These are phyloP conservation scores for Anguilla rostrata DNA, from an alignment of 2,113 vertebrate genomes.

Conservation along the genomic window DNA sequence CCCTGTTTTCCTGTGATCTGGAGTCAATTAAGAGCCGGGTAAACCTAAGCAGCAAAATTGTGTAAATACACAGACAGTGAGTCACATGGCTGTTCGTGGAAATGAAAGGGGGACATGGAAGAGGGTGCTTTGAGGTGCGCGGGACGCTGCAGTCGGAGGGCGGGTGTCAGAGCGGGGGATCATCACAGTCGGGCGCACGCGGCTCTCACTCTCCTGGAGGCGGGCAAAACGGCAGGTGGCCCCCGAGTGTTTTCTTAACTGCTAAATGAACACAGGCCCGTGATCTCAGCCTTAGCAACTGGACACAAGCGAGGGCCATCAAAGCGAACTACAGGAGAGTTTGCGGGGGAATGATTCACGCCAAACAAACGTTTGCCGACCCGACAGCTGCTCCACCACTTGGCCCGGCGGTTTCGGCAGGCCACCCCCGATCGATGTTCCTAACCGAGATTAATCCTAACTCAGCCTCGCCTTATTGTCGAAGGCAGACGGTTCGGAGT, in stretches of 20 bases:
- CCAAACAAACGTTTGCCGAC: slow-evolving; percentile 73
- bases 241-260: slow-evolving; percentile 70
- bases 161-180: slow-evolving; percentile 11
- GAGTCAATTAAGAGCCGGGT: slow-evolving; percentile 60
- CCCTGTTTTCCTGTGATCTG: slow-evolving; percentile 61
- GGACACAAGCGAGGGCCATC: slow-evolving; percentile 73
- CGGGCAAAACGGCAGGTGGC: slow-evolving; percentile 61
- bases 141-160: background rate
- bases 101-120: slow-evolving; percentile 16
- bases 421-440: slow-evolving; percentile 64
- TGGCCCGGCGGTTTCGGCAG: slow-evolving; percentile 67
- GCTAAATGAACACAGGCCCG: slow-evolving; percentile 70
- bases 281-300: slow-evolving; percentile 77
- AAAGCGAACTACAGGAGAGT: slow-evolving; percentile 78
- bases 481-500: slow-evolving; percentile 37
- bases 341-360: slow-evolving; percentile 55
- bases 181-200: slow-evolving; percentile 41
- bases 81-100: slow-evolving; percentile 58
- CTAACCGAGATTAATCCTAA: slow-evolving; percentile 55
- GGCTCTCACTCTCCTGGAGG: slow-evolving; percentile 61
- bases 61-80: slow-evolving; percentile 69
- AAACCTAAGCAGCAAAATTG: slow-evolving; percentile 46
- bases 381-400: slow-evolving; percentile 73
- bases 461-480: slow-evolving; percentile 41
- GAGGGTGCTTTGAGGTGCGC: background rate